phyloP scores from a whole-genome alignment of 2,113 vertebrate genomes.

The Hemibates koningsi region DNA sequence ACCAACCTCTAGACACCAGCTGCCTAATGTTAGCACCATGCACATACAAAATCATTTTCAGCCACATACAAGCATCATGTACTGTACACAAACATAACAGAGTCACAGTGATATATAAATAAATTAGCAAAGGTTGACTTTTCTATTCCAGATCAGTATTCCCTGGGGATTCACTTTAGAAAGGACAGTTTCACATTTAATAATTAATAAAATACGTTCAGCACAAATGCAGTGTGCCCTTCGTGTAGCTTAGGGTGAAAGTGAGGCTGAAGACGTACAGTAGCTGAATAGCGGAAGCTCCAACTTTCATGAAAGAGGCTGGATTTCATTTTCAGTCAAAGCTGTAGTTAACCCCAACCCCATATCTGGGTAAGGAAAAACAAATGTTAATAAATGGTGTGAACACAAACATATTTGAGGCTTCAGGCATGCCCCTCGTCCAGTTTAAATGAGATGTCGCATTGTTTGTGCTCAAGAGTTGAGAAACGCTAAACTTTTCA shows the following conservation, averaged over 20 bases:
- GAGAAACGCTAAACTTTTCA: neutral
- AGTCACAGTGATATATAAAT: neutral
- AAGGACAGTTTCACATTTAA: neutral
- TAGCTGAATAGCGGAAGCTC: neutral
- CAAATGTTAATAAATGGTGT: neutral
- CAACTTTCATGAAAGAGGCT: neutral
- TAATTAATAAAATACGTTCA: neutral
- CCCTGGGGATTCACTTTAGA: neutral
- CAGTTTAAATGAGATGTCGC: neutral
- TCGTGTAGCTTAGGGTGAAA: neutral
- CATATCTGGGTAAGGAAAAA: neutral
- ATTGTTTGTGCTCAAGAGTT: neutral
- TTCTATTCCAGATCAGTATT: neutral
- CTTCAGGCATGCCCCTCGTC: neutral
- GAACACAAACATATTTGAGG: neutral
- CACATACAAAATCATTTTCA: neutral
- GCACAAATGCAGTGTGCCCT: neutral
- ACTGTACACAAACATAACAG: neutral
- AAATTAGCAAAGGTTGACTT: neutral
- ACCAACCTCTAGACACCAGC: slow-evolving; percentile 11
- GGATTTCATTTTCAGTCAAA: neutral
- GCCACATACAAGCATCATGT: neutral
- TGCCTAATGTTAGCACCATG: neutral
- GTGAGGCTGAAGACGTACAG: neutral
- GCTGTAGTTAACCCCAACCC: neutral